Conservation (phyloP, 2,113 vertebrate species). For the Cervus canadensis region DNA sequence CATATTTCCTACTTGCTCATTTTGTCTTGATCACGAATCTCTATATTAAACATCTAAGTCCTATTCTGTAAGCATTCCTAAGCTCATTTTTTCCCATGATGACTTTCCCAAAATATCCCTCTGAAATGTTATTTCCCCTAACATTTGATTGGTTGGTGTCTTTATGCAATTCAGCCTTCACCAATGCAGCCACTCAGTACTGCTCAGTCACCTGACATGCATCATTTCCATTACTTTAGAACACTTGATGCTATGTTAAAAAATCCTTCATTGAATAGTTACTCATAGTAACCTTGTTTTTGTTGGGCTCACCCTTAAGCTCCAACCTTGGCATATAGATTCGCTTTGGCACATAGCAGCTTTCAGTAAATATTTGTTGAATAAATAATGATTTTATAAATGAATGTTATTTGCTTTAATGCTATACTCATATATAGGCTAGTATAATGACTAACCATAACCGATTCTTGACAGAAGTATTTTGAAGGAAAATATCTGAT, state of each 20-base stretch:
- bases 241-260: background rate
- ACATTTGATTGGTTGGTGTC: background rate
- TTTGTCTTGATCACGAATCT: background rate
- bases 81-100: background rate
- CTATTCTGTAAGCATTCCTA: background rate
- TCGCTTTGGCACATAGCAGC: background rate
- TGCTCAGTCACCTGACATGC: background rate
- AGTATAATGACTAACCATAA: background rate
- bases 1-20: background rate
- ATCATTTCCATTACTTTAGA: background rate
- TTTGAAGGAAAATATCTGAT: background rate
- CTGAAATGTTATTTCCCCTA: background rate
- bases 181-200: background rate
- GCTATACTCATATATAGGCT: background rate
- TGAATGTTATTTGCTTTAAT: background rate
- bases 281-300: background rate
- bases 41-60: background rate
- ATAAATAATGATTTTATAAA: background rate
- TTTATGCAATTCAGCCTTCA: background rate
- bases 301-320: background rate
- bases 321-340: background rate
- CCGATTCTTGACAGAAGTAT: background rate
- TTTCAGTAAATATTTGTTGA: background rate
- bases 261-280: background rate
- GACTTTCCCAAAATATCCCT: background rate